Percentiles rank a stretch among this genome's conserved stretches.
Evolutionary conservation across 2,888 invertebrate species (phyloP).

Genomic region (Philaethria dido): DNA sequence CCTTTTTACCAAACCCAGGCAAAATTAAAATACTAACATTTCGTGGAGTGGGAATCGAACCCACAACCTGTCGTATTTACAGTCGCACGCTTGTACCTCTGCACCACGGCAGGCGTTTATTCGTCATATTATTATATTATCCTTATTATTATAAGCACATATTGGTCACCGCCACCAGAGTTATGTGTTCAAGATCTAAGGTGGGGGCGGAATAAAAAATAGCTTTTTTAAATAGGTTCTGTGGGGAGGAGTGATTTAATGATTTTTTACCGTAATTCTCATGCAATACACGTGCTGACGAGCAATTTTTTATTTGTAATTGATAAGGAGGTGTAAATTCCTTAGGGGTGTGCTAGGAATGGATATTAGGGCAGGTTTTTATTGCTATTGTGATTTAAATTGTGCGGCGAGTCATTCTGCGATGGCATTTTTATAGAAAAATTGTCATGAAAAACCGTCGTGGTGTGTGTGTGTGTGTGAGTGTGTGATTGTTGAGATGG

Average conservation of each 20-base stretch:
- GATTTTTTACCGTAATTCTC: conserved; percentile 64
- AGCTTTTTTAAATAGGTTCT: conserved; percentile 78
- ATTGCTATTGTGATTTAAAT: conserved; percentile 36
- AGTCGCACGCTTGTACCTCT: no score
- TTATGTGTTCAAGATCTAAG: conserved; percentile 54
- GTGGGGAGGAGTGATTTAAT: conserved; percentile 79
- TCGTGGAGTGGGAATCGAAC: no score
- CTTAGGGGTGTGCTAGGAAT: conserved; percentile 65
- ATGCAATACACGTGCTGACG: conserved; percentile 73
- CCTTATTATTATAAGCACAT: neutral
- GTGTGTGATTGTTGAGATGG: no score
- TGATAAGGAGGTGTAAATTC: conserved; percentile 75
- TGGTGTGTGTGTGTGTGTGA: no score
- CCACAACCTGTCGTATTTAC: no score
- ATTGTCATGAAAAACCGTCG: no score
- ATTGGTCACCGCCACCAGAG: conserved; percentile 49
- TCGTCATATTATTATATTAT: neutral
- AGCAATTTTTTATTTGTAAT: conserved; percentile 76
- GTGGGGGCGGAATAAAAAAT: conserved; percentile 70
- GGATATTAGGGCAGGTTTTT: conserved; percentile 36
- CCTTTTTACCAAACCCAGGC: no score
- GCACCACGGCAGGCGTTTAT: neutral
- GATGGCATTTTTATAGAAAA: conserved; percentile 8
- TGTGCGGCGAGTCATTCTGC: conserved; percentile 2
- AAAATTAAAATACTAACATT: no score